Evolutionary conservation across 2,113 vertebrate species (phyloP).

Genomic region (Panthera leo): DNA sequence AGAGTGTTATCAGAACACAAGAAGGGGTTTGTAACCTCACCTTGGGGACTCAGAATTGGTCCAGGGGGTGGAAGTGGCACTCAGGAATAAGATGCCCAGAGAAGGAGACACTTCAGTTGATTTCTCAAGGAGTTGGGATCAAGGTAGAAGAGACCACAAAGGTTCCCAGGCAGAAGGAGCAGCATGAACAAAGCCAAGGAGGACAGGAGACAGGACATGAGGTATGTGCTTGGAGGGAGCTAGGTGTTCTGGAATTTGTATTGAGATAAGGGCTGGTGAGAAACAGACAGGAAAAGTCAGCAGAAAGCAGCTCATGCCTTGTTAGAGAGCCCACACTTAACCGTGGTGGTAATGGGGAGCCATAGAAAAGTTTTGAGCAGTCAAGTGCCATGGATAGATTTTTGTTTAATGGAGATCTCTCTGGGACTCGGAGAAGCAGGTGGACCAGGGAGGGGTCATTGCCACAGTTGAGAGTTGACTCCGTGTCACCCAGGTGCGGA

Average conservation of each 20-base stretch:
- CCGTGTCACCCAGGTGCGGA: background rate
- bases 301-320: background rate
- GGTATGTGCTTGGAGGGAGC: background rate
- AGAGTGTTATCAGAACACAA: background rate
- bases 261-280: background rate
- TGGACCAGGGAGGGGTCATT: background rate
- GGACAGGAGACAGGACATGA: background rate
- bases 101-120: background rate
- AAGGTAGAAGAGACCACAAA: background rate
- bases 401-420: background rate
- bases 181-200: background rate
- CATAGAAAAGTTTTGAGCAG: background rate
- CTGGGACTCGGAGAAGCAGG: background rate
- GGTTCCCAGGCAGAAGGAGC: background rate
- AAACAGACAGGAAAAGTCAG: background rate
- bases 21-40: background rate
- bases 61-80: accelerated
- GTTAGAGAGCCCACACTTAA: background rate
- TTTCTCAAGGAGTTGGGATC: background rate
- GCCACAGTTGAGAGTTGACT: background rate
- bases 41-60: background rate
- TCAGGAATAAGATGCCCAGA: background rate
- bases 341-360: background rate
- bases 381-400: background rate
- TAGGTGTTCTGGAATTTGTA: background rate